A percentile compares a stretch with the other conserved stretches of the same genome.
These are phyloP conservation scores for Chelidonichthys spinosus DNA, from an alignment of 2,797 vertebrate genomes.

Conservation along the genomic window DNA sequence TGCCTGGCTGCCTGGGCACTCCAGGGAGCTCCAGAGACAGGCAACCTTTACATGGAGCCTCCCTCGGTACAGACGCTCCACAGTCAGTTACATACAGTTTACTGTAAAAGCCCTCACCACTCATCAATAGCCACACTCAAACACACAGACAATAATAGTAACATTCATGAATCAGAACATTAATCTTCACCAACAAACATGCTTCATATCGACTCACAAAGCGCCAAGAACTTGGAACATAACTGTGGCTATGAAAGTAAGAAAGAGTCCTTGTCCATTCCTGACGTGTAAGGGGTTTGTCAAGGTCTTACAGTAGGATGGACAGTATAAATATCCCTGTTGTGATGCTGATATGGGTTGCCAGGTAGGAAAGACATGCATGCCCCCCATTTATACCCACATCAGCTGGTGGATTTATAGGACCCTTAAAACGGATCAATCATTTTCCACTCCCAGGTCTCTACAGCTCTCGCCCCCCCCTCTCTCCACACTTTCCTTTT, in stretches of 20 bases:
- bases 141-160: slow-evolving; percentile 60
- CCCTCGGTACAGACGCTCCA: slow-evolving; percentile 67
- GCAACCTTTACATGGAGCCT: slow-evolving; percentile 76
- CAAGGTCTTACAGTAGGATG: slow-evolving; percentile 73
- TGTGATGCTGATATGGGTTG: slow-evolving; percentile 76
- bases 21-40: slow-evolving; percentile 76
- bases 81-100: slow-evolving; percentile 68
- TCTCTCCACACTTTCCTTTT: slow-evolving; percentile 74
- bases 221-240: not conserved
- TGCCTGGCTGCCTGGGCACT: slow-evolving; percentile 76
- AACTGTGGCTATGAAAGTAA: not conserved
- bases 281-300: slow-evolving; percentile 67
- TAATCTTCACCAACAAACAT: slow-evolving; percentile 15
- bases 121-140: slow-evolving; percentile 71
- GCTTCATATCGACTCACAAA: slow-evolving; percentile 23
- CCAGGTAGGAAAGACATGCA: slow-evolving; percentile 79
- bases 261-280: slow-evolving; percentile 42
- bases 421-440: slow-evolving; percentile 82
- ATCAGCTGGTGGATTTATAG: slow-evolving; percentile 81
- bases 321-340: slow-evolving; percentile 80
- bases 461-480: slow-evolving; percentile 62
- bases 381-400: slow-evolving; percentile 75
- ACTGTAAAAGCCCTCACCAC: slow-evolving; percentile 64
- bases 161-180: slow-evolving; percentile 63
- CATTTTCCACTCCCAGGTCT: slow-evolving; percentile 81